phyloP scores from a whole-genome alignment of 2,888 invertebrate species.

The Eumacrocentrus americanus region DNA sequence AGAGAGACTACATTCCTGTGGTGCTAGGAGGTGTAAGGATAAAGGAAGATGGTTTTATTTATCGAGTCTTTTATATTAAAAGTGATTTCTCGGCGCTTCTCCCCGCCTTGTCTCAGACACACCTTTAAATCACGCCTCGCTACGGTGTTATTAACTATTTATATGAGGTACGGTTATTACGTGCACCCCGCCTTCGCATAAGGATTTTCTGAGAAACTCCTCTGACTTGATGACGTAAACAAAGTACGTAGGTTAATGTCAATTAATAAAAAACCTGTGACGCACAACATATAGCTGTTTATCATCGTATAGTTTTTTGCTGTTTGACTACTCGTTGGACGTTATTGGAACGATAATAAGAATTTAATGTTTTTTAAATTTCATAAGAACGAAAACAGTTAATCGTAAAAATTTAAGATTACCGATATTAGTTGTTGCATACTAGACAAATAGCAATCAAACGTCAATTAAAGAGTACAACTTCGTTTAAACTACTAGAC shows the following conservation, averaged over 20 bases:
- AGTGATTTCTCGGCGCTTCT: slow-evolving; percentile 34
- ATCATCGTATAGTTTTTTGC: not conserved
- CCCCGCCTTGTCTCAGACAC: slow-evolving; percentile 18
- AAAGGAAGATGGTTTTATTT: slow-evolving; percentile 38
- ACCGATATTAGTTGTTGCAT: no score
- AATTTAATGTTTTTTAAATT: not conserved
- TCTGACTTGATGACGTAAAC: not conserved
- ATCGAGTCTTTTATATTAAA: slow-evolving; percentile 50
- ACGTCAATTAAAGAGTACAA: no score
- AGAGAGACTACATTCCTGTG: not conserved
- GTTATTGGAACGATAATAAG: no score
- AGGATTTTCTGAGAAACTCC: not conserved
- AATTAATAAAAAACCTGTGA: not conserved
- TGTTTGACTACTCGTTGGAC: no score
- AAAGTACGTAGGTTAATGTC: not conserved
- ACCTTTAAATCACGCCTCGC: slow-evolving; percentile 36
- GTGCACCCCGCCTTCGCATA: slow-evolving; percentile 27
- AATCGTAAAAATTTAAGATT: no score
- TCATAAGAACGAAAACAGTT: no score
- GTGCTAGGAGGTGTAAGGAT: not conserved
- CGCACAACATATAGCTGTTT: not conserved
- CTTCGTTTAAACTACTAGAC: no score
- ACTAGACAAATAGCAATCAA: no score
- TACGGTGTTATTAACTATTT: slow-evolving; percentile 45
- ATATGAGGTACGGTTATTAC: slow-evolving; percentile 41